Percentiles rank a stretch among this genome's conserved stretches.
Evolutionary conservation across 1,140 invertebrate genomes (phyloP).

Genomic region (Coptotermes formosanus): DNA sequence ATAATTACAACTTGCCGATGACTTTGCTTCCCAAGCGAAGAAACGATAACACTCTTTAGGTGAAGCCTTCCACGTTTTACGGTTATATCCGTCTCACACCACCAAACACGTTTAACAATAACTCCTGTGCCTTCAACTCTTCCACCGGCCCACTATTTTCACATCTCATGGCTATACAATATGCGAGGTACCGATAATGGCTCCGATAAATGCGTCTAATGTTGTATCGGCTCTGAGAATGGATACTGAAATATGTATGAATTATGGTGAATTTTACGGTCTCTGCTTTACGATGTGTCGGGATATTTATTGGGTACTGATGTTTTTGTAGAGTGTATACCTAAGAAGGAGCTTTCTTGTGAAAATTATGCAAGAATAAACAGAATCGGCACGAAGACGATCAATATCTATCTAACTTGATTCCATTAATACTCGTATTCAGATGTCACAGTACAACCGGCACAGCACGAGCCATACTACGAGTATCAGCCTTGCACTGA

Average conservation of each 20-base stretch:
- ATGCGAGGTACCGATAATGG: not conserved
- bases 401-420: too few relatives aligned
- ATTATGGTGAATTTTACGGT: not conserved
- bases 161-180: not conserved
- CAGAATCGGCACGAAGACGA: too few relatives aligned
- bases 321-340: not conserved
- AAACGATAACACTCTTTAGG: constrained; percentile 1
- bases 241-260: constrained; percentile 5
- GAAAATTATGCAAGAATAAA: not conserved
- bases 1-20: constrained; percentile 19
- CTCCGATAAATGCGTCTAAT: not conserved
- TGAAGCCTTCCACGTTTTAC: not conserved
- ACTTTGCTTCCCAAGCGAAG: constrained; percentile 4
- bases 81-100: constrained; percentile 5
- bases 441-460: too few relatives aligned
- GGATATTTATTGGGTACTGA: not conserved
- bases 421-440: too few relatives aligned
- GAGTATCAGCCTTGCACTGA: too few relatives aligned
- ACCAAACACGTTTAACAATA: not conserved
- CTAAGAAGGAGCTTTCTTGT: not conserved
- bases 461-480: too few relatives aligned
- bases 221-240: not conserved
- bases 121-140: not conserved
- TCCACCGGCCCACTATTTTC: not conserved
- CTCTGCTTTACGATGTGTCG: not conserved